Conservation (phyloP, 2,888 invertebrate species). For the Phania funesta region DNA sequence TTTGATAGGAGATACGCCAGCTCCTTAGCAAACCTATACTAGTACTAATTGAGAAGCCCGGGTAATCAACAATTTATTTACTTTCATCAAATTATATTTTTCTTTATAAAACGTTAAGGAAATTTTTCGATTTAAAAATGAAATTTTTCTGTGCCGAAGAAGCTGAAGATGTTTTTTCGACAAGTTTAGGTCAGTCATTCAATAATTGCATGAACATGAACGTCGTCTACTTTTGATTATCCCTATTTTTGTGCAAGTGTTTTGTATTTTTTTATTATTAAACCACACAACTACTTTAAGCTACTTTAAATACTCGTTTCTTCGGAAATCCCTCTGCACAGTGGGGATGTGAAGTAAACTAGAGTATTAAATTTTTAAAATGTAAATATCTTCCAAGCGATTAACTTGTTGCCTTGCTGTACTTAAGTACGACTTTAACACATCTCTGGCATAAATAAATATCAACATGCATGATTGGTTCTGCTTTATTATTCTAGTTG, state of each 20-base stretch:
- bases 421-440: conserved; percentile 30
- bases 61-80: too few relatives aligned
- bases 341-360: conserved; percentile 2
- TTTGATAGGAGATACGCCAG: too few relatives aligned
- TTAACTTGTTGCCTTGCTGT: conserved; percentile 36
- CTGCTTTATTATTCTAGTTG: conserved; percentile 35
- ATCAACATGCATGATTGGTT: conserved; percentile 44
- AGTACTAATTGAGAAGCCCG: too few relatives aligned
- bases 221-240: conserved; percentile 9
- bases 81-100: too few relatives aligned
- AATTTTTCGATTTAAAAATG: not conserved
- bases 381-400: conserved; percentile 24
- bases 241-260: conserved; percentile 36
- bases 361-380: not conserved
- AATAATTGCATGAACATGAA: not conserved
- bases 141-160: not conserved
- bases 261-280: conserved; percentile 15
- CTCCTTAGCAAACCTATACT: too few relatives aligned
- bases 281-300: conserved; percentile 39
- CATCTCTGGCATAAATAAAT: conserved; percentile 30
- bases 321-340: conserved; percentile 33
- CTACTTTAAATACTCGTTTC: conserved; percentile 55
- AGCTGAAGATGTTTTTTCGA: not conserved
- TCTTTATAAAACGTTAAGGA: too few relatives aligned
- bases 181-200: conserved; percentile 15